These are phyloP conservation scores for Spheniscus mendiculus DNA, from an alignment of 2,113 vertebrate species.

Conservation along the genomic window DNA sequence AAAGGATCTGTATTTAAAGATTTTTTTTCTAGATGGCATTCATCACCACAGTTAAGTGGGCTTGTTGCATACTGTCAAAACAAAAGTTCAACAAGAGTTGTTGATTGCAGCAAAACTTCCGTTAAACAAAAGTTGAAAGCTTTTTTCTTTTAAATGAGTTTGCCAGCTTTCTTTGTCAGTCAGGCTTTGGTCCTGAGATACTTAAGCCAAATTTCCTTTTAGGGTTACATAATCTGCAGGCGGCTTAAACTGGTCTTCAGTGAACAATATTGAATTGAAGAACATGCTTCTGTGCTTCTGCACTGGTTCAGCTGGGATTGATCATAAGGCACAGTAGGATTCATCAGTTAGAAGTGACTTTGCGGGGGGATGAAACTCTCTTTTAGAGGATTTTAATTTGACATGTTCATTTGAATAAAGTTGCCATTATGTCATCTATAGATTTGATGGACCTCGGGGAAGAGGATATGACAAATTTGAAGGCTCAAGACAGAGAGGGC, in stretches of 20 bases:
- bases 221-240: background rate
- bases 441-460: slow-evolving; percentile 86
- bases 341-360: background rate
- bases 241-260: background rate
- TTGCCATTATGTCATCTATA: slow-evolving; percentile 64
- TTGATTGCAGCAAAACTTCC: background rate
- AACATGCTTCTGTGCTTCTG: background rate
- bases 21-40: background rate
- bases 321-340: background rate
- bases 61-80: background rate
- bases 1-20: background rate
- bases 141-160: background rate
- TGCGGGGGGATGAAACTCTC: background rate
- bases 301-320: background rate
- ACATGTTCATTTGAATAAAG: background rate
- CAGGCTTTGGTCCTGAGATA: background rate
- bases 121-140: background rate
- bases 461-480: slow-evolving; percentile 79
- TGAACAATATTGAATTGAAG: background rate
- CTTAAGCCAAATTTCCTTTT: background rate
- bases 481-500: slow-evolving; percentile 76
- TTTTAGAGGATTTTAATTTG: background rate
- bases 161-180: background rate
- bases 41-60: background rate
- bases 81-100: background rate